Evolutionary conservation across 2,113 vertebrate species (phyloP), one percentile per base, ranked within the genome.

Genomic region (Martes martes): DNA sequence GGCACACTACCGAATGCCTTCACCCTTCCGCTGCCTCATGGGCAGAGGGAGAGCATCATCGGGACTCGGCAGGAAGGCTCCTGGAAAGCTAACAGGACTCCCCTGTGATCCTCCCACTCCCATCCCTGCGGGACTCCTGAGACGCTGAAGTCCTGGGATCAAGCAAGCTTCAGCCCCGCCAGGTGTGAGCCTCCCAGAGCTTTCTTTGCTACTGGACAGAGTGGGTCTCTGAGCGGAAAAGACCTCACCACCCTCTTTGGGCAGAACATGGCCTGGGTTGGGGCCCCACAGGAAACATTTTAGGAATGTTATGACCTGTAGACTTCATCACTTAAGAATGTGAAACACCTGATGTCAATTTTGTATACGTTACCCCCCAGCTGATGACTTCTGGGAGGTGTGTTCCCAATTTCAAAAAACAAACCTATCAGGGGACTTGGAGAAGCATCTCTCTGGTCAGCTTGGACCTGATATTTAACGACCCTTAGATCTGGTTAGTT

Each of bases 1-100:
- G 11, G 15, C 33, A 14, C 45, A 39, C 0, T 0, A 1, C 63
- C 71, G 7, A 36, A 2, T 42, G 52, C 63, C 2, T 0, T 13
- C 1, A 15, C 52, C 19, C 31, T 14, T 7, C 61, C 26, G 5
- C 26, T 26, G 57, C 24, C 45, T 76, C 16, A 8, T 7, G 1
- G 5, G 3, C 15, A 55, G 33, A 50, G 23, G 0, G 42, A 36
- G 13, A 10, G 24, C 63, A 33, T 33, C 4, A 42, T 23, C 0
- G 9, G 81, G 31, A 47, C 2, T 3, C 23, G 36, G 80, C 13
- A 1, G 42, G 39, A 33, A 67, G 63, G 63, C 31, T 33, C 14
- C 73, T 4, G 13, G 11, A 14, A 36, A 82, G 23, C 26, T 39
- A 47, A 11, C 1, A 3, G 1, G 26, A 14, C 47, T 7, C 1